Conservation (phyloP, 1,140 invertebrate genomes). For the Ridgeia piscesae region DNA sequence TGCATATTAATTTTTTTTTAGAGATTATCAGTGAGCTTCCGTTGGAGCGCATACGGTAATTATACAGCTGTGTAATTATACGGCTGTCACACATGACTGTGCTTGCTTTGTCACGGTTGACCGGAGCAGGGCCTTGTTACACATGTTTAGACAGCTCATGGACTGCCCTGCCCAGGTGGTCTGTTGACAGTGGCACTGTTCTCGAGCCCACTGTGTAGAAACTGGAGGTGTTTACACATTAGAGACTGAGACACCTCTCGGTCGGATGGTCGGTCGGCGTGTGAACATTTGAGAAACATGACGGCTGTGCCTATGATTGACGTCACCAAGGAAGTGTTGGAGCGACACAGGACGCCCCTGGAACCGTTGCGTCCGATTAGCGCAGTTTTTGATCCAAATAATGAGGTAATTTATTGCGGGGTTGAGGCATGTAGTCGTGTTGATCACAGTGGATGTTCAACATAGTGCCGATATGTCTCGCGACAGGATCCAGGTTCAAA, state of each 20-base stretch:
- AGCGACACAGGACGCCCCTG: background rate
- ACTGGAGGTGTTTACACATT: background rate
- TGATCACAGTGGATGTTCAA: background rate
- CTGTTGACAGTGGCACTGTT: background rate
- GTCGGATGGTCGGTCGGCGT: background rate
- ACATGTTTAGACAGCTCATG: background rate
- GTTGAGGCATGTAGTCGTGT: too few species aligned
- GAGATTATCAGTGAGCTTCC: background rate
- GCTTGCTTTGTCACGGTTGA: background rate
- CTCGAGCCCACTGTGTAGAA: background rate
- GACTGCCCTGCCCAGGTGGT: background rate
- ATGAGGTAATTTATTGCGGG: background rate
- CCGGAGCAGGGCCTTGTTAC: background rate
- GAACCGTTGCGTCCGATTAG: background rate
- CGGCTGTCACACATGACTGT: background rate
- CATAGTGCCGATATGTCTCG: too few species aligned
- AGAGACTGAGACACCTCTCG: background rate
- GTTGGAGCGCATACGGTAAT: background rate
- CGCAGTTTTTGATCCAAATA: background rate
- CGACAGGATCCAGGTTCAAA: too few species aligned
- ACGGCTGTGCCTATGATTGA: background rate
- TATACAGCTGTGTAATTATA: background rate
- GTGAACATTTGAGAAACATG: background rate
- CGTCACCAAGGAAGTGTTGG: background rate
- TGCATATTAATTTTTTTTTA: too few species aligned